Evolutionary conservation across 2,888 invertebrate species (phyloP).

Genomic region (Dermolepida albohirtum): DNA sequence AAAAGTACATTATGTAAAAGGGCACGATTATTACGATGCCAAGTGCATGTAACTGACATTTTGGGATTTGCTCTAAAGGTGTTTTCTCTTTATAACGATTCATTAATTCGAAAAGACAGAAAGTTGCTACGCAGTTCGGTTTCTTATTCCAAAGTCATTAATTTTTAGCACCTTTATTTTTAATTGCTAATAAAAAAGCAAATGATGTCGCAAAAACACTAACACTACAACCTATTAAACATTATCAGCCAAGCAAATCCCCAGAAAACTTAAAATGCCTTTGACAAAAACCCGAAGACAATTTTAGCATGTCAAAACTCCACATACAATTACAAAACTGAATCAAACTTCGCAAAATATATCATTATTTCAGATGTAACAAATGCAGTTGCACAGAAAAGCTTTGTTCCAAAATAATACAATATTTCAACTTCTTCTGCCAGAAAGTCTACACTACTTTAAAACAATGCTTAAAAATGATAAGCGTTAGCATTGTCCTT

Average conservation of each 20-base stretch:
- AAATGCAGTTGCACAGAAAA: conserved; percentile 1
- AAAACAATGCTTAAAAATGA: too few relatives aligned
- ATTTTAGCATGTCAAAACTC: conserved; percentile 1
- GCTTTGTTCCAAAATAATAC: not conserved
- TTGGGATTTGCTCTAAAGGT: too few relatives aligned
- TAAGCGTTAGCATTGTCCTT: too few relatives aligned
- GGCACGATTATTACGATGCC: too few relatives aligned
- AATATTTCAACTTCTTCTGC: not conserved
- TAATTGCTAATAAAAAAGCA: conserved; percentile 15
- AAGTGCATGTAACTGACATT: too few relatives aligned
- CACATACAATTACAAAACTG: conserved; percentile 6
- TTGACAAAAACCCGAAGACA: not conserved
- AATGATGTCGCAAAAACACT: not conserved
- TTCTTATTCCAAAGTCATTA: not conserved
- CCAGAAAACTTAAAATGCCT: conserved; percentile 2
- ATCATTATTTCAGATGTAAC: not conserved
- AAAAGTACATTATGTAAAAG: too few relatives aligned
- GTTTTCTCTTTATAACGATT: too few relatives aligned
- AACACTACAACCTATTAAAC: not conserved
- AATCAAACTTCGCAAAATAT: conserved; percentile 8
- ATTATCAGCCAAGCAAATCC: not conserved
- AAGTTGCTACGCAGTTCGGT: too few relatives aligned
- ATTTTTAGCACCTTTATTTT: conserved; percentile 4
- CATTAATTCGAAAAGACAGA: too few relatives aligned
- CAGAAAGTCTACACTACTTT: not conserved